These are phyloP conservation scores for Planiliza haematocheilus DNA, from an alignment of 2,113 vertebrate genomes.

Conservation along the genomic window DNA sequence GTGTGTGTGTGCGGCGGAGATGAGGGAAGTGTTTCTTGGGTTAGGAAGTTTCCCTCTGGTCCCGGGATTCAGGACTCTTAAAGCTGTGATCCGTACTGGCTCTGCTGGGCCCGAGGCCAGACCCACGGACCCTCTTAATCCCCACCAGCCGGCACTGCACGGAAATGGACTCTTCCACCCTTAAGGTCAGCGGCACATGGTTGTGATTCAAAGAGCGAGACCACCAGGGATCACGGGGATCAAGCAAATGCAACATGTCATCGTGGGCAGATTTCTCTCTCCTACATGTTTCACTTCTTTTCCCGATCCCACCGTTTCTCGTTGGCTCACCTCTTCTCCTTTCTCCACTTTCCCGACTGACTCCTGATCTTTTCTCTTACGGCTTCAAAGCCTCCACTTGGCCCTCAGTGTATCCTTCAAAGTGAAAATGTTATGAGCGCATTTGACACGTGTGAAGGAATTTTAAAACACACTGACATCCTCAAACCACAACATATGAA, in stretches of 20 bases:
- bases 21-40: conserved; percentile 69
- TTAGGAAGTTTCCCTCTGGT: conserved; percentile 64
- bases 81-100: conserved; percentile 57
- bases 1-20: conserved; percentile 41
- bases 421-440: conserved; percentile 50
- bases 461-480: conserved; percentile 53
- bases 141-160: conserved; percentile 33
- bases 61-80: conserved; percentile 38
- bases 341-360: neutral
- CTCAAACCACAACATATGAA: conserved; percentile 46
- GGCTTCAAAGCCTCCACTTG: conserved; percentile 52
- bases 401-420: conserved; percentile 40
- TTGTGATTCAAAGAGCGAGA: conserved; percentile 64
- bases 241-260: conserved; percentile 71
- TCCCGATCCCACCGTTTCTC: conserved; percentile 2
- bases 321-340: conserved; percentile 27
- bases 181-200: conserved; percentile 71
- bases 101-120: conserved; percentile 51
- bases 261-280: conserved; percentile 46
- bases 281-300: conserved; percentile 19
- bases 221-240: conserved; percentile 66
- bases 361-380: neutral
- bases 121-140: conserved; percentile 61
- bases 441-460: conserved; percentile 61
- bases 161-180: conserved; percentile 64